Percentiles rank a stretch among this genome's conserved stretches.
These are phyloP conservation scores for Epistrophe grossulariae DNA, from an alignment of 2,888 invertebrate species.

Conservation along the genomic window DNA sequence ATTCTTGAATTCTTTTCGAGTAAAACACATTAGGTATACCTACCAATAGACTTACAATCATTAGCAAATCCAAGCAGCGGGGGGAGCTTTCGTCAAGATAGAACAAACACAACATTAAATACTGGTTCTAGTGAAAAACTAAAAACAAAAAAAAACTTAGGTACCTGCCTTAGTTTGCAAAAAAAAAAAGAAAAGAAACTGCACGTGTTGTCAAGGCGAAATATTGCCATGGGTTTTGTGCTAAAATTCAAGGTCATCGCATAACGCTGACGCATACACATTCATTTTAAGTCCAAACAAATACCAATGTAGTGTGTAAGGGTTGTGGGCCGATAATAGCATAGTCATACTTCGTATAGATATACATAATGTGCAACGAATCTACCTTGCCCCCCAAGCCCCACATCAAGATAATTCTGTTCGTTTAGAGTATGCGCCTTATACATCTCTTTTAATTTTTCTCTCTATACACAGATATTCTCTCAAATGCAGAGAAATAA, in stretches of 20 bases:
- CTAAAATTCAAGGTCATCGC: constrained; percentile 71
- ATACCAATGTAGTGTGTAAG: constrained; percentile 32
- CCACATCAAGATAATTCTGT: constrained; percentile 16
- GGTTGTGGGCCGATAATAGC: constrained; percentile 47
- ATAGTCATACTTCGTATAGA: not conserved
- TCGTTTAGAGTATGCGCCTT: constrained; percentile 28
- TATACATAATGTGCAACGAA: constrained; percentile 28
- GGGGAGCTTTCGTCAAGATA: not conserved
- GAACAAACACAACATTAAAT: constrained; percentile 40
- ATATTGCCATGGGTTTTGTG: constrained; percentile 63
- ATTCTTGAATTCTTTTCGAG: not conserved
- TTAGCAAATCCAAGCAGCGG: not conserved
- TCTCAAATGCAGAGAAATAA: not conserved
- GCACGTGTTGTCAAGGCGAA: constrained; percentile 67
- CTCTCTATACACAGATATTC: not conserved
- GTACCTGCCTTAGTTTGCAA: not conserved
- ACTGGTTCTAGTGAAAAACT: constrained; percentile 8
- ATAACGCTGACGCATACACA: constrained; percentile 48
- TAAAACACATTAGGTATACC: not conserved
- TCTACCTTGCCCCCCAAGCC: constrained; percentile 6
- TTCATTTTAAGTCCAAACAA: constrained; percentile 20
- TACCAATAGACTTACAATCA: not conserved
- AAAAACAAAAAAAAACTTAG: constrained; percentile 23
- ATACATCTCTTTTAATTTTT: not conserved
- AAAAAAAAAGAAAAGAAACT: constrained; percentile 37